Evolutionary conservation across 2,888 invertebrate species (phyloP), one percentile per base, ranked within the genome.

Genomic region (Melanotus villosus): DNA sequence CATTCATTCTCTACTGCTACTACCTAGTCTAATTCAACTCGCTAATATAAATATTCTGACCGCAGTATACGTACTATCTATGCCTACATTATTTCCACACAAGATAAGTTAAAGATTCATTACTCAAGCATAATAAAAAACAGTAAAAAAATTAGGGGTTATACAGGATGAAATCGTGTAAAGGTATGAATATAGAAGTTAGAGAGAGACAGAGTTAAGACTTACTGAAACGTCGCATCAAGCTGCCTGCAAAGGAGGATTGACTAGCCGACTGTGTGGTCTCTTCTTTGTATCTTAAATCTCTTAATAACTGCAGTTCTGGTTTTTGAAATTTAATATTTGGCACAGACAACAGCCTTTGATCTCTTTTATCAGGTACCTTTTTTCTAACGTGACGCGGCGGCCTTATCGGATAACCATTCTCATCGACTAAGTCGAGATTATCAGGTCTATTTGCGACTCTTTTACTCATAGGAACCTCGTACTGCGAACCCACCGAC

Each of bases 151-250:
- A 18, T 23, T 16, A n/a, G 47, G 19, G 45, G 23, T 30, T 16
- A 52, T 45, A 45, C n/a, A 32, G 68, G 58, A 64, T 41, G 10
- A 21, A 26, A 23, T 47, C 43, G 26, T 34, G n/a, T 60, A 19
- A 19, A 18, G 63, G 54, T 54, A 26, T 32, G 54, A 59, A 50
- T 36, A 60, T 18, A 45, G 21, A 50, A 54, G 18, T 57, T 56
- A 70, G n/a, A 59, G 66, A 57, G 59, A 73, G 54, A 73, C 21
- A 73, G 68, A 65, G 52, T 68, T 84, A 84, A 87, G 90, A 94
- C 95, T 95, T 93, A 95, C 94, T 93, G 90, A 94, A 93, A 88
- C 93, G 91, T 84, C 94, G 89, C 88, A 92, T 92, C 79, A 94
- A 87, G 88, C 88, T 91, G 83, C 92, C 91, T 78, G 92, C 90